These are phyloP conservation scores for Coregonus ussuriensis DNA, from an alignment of 2,797 vertebrate species.

Conservation along the genomic window DNA sequence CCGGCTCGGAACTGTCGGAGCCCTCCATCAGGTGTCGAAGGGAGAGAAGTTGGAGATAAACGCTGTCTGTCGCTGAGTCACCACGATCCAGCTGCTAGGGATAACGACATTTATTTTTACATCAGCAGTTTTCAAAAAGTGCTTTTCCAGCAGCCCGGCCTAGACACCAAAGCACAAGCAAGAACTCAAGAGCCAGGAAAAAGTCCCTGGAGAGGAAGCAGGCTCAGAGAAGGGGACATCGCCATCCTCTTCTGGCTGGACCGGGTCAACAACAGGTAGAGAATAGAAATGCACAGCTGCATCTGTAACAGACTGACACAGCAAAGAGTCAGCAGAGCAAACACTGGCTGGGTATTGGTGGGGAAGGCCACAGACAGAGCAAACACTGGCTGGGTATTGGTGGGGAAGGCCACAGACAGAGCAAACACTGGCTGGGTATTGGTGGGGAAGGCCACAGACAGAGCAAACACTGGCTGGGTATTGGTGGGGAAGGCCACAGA, in stretches of 20 bases:
- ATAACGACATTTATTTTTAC: background rate
- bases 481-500: too few relatives aligned
- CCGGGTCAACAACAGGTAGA: background rate
- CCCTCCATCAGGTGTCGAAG: conserved; percentile 79
- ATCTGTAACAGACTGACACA: background rate
- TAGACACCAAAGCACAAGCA: background rate
- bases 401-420: too few relatives aligned
- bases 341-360: background rate
- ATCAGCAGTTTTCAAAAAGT: background rate
- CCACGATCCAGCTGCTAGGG: conserved; percentile 49
- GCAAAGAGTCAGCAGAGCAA: background rate
- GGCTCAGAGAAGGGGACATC: background rate
- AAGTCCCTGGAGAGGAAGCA: background rate
- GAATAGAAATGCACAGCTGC: background rate
- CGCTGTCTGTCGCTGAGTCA: conserved; percentile 10
- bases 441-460: too few relatives aligned
- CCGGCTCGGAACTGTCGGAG: conserved; percentile 90
- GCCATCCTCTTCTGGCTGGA: background rate
- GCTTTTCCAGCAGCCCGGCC: background rate
- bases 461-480: too few relatives aligned
- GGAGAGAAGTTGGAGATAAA: conserved; percentile 29
- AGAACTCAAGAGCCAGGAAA: background rate
- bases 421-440: too few relatives aligned
- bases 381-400: too few relatives aligned
- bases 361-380: too few relatives aligned